Conservation (phyloP, 2,888 invertebrate genomes). For the Eumacrocentrus americanus region DNA sequence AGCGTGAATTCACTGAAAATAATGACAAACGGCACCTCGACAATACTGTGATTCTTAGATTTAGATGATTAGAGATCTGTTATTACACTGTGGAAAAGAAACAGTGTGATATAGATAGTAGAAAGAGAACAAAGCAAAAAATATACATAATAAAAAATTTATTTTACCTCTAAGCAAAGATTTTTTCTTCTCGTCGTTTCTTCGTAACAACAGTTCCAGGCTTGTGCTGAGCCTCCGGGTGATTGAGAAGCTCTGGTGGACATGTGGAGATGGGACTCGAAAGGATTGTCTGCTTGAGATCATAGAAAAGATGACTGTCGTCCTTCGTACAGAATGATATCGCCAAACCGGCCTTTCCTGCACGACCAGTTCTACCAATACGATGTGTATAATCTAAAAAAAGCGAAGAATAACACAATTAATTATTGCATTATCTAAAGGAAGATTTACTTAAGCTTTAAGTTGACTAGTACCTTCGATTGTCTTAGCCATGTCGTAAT, state of each 20-base stretch:
- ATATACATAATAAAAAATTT: neutral
- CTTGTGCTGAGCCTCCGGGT: slow-evolving; percentile 98
- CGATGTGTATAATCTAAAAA: slow-evolving; percentile 89
- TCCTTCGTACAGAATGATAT: slow-evolving; percentile 97
- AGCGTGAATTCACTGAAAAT: slow-evolving; percentile 50
- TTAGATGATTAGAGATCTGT: neutral
- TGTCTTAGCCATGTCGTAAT: slow-evolving; percentile 99
- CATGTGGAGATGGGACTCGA: slow-evolving; percentile 92
- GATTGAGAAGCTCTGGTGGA: slow-evolving; percentile 95
- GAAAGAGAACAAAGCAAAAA: neutral
- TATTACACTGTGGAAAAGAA: too few relatives aligned
- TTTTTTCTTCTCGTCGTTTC: slow-evolving; percentile 91
- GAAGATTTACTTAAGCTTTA: neutral
- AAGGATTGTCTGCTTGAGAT: slow-evolving; percentile 90
- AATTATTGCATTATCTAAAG: slow-evolving; percentile 6
- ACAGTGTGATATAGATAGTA: neutral
- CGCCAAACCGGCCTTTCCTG: slow-evolving; percentile 96
- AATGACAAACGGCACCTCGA: neutral
- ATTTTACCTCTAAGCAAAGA: slow-evolving; percentile 75
- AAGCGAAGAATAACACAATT: neutral
- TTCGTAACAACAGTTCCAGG: slow-evolving; percentile 95
- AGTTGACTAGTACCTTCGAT: slow-evolving; percentile 78
- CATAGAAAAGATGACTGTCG: slow-evolving; percentile 93
- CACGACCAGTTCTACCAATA: slow-evolving; percentile 98
- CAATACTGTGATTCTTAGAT: slow-evolving; percentile 27